A percentile compares a stretch with the other conserved stretches of the same genome.
These are phyloP conservation scores for Menidia menidia DNA, from an alignment of 2,797 vertebrate species.

Conservation along the genomic window DNA sequence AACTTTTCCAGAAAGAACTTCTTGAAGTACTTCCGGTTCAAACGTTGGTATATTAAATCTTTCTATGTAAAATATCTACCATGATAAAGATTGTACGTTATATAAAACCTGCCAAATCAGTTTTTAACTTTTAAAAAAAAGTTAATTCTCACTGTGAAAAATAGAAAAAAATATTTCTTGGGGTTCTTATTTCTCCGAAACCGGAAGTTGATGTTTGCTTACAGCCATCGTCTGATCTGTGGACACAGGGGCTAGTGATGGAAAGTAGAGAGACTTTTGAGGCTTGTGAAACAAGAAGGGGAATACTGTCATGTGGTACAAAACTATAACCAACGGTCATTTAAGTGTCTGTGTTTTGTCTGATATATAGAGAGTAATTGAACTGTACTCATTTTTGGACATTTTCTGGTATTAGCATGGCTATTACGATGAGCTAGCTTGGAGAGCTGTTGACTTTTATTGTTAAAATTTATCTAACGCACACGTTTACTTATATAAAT, in stretches of 20 bases:
- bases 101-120: not conserved
- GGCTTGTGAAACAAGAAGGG: not conserved
- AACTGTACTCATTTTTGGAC: not conserved
- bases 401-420: not conserved
- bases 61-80: not conserved
- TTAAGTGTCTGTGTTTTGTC: not conserved
- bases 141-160: fast-evolving
- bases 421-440: constrained; percentile 41
- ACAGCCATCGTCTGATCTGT: constrained; percentile 15
- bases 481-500: not conserved
- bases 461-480: too few species aligned
- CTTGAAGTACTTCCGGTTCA: constrained; percentile 69
- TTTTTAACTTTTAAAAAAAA: not conserved
- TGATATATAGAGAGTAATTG: not conserved
- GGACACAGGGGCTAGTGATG: constrained; percentile 23
- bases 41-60: fast-evolving
- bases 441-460: constrained; percentile 38
- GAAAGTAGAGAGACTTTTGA: constrained; percentile 3
- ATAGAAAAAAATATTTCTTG: not conserved
- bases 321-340: not conserved
- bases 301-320: not conserved
- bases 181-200: not conserved
- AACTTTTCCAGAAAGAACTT: constrained; percentile 51
- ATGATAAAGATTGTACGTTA: fast-evolving
- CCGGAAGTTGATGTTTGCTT: constrained; percentile 61